Evolutionary conservation across 1,140 invertebrate species (phyloP).

Genomic region (Xylocopa sonorina): DNA sequence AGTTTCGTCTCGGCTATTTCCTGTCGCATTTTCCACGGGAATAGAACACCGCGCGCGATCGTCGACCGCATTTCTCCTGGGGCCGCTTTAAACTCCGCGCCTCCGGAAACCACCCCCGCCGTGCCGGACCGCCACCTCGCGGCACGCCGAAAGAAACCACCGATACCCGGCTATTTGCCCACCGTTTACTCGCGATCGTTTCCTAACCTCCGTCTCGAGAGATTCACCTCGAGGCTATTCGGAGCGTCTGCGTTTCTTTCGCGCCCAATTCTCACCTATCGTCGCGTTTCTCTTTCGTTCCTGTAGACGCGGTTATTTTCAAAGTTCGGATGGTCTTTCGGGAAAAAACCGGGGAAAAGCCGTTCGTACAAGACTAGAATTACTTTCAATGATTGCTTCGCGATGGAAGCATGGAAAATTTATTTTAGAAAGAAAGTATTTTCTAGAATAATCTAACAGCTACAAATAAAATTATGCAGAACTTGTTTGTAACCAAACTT

Average conservation of each 20-base stretch:
- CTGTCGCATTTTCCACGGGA: constrained; percentile 78
- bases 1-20: constrained; percentile 78
- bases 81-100: constrained; percentile 51
- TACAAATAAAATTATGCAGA: too few species aligned
- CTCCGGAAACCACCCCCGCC: constrained; percentile 48
- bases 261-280: too few species aligned
- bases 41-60: constrained; percentile 73
- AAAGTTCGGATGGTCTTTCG: too few species aligned
- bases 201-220: neutral
- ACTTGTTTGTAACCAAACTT: too few species aligned
- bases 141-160: neutral
- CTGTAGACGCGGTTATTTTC: too few species aligned
- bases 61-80: constrained; percentile 74
- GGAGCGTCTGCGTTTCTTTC: neutral
- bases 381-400: too few species aligned
- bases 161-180: neutral
- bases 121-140: neutral
- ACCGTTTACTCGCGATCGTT: neutral
- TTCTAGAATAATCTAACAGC: too few species aligned
- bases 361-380: too few species aligned
- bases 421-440: too few species aligned
- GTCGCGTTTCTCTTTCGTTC: too few species aligned
- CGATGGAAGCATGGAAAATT: too few species aligned
- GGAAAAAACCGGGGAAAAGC: too few species aligned
- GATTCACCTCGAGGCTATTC: neutral